phyloP scores from a whole-genome alignment of 2,797 vertebrate genomes.

The Heliangelus exortis region DNA sequence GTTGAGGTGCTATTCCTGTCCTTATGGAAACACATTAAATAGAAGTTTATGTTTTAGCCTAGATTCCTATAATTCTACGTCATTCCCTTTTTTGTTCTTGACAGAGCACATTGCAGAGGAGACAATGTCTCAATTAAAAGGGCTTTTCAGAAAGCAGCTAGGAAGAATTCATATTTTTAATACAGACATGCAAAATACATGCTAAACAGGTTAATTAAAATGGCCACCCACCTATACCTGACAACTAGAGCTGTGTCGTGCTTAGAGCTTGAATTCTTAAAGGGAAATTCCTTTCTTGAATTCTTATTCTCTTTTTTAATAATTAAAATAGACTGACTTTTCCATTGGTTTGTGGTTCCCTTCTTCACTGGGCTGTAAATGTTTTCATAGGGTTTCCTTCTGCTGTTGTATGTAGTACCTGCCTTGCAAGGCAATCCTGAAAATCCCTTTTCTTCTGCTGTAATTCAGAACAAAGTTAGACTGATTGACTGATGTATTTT shows the following conservation, averaged over 20 bases:
- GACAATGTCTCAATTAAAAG: not conserved
- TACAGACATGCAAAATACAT: not conserved
- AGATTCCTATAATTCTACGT: not conserved
- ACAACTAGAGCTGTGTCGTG: not conserved
- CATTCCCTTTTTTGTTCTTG: constrained; percentile 2
- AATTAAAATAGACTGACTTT: not conserved
- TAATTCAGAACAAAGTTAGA: not conserved
- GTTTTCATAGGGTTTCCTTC: not conserved
- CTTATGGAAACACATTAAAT: constrained; percentile 13
- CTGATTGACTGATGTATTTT: constrained; percentile 8
- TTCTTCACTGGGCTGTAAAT: not conserved
- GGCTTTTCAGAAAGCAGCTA: not conserved
- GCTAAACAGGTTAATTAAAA: constrained; percentile 37
- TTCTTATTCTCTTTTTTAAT: not conserved
- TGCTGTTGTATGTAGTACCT: not conserved
- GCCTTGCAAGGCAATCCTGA: not conserved
- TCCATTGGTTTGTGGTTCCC: not conserved
- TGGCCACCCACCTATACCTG: constrained; percentile 18
- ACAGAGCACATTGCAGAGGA: constrained; percentile 19
- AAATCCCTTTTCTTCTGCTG: not conserved
- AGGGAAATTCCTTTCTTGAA: not conserved
- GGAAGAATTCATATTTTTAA: not conserved
- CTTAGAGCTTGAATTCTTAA: not conserved
- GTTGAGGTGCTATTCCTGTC: not conserved
- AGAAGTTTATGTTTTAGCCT: constrained; percentile 43